phyloP scores from a whole-genome alignment of 2,797 vertebrate species.

The Oreortyx pictus region DNA sequence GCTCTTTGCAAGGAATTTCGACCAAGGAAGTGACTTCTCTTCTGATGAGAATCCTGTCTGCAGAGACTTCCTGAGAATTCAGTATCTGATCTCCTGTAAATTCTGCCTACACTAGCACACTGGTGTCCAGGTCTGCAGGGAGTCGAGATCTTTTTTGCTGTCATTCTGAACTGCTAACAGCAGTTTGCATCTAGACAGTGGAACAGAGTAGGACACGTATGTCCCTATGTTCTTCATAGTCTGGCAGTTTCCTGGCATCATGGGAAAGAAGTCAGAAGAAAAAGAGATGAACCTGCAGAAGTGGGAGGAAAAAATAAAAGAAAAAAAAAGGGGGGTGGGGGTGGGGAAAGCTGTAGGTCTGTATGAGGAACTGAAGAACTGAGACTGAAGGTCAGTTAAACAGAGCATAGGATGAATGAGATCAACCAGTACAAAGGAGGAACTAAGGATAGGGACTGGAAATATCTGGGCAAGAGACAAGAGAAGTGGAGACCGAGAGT shows the following conservation, averaged over 20 bases:
- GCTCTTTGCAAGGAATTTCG: background rate
- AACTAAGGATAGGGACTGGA: background rate
- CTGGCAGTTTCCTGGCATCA: background rate
- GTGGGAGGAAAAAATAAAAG: background rate
- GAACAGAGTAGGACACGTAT: background rate
- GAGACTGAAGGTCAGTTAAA: background rate
- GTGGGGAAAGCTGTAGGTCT: background rate
- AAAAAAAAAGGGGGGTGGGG: too few species aligned
- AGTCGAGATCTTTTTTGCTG: background rate
- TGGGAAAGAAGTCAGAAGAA: background rate
- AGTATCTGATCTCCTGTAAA: background rate
- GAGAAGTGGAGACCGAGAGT: background rate
- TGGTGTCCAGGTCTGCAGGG: background rate
- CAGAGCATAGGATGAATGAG: background rate
- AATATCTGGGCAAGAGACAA: background rate
- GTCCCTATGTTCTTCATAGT: background rate
- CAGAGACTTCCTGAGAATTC: background rate
- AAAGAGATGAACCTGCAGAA: background rate
- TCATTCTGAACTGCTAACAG: background rate
- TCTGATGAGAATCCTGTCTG: background rate
- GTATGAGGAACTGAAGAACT: background rate
- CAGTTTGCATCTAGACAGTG: background rate
- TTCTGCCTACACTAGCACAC: background rate
- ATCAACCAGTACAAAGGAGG: background rate
- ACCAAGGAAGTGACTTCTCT: background rate